phyloP scores from a whole-genome alignment of 2,888 invertebrate genomes.

The Pogonocherus hispidulus region DNA sequence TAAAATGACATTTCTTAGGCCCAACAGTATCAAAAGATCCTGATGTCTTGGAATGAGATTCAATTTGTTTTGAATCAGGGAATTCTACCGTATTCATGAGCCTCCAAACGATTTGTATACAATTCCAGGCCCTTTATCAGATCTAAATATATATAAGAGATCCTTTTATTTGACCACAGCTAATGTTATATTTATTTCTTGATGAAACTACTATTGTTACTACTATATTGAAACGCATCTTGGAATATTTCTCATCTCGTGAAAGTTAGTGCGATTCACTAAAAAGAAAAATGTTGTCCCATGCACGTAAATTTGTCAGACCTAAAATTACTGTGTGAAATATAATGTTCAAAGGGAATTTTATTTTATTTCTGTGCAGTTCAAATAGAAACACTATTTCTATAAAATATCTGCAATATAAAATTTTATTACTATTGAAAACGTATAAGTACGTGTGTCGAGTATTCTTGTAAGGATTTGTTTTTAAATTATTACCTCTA shows the following conservation, averaged over 20 bases:
- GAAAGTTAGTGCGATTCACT: no score
- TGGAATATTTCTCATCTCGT: no score
- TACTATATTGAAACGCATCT: no score
- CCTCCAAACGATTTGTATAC: constrained; percentile 47
- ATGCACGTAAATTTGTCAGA: background rate
- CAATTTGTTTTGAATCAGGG: constrained; percentile 30
- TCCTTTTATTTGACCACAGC: constrained; percentile 38
- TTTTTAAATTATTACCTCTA: constrained; percentile 17
- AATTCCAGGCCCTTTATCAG: constrained; percentile 36
- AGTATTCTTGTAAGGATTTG: constrained; percentile 23
- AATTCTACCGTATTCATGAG: constrained; percentile 45
- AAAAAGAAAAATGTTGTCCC: no score
- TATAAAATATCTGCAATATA: constrained; percentile 19
- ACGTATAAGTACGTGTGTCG: constrained; percentile 20
- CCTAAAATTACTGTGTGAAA: background rate
- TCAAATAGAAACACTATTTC: constrained; percentile 27
- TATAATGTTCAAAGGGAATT: constrained; percentile 17
- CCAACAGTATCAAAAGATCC: constrained; percentile 26
- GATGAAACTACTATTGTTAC: no score
- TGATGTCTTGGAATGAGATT: constrained; percentile 30
- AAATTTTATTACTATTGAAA: constrained; percentile 29
- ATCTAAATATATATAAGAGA: constrained; percentile 30
- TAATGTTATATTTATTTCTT: constrained; percentile 37
- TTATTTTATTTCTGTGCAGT: constrained; percentile 19
- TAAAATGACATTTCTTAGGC: constrained; percentile 5